Evolutionary conservation across 2,797 vertebrate genomes (phyloP).

Genomic region (Sebastes minor): DNA sequence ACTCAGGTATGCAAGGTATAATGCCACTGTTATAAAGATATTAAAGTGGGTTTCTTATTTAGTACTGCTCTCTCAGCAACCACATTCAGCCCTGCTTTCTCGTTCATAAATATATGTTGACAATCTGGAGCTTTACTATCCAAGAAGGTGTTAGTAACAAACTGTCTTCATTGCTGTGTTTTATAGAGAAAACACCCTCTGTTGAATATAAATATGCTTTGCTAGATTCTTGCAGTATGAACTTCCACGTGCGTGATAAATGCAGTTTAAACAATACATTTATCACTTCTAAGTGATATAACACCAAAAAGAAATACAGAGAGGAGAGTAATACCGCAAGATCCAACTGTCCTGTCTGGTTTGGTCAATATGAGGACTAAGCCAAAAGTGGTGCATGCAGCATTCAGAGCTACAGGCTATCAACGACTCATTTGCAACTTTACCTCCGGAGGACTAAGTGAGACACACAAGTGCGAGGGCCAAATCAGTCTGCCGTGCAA

Average conservation of each 20-base stretch:
- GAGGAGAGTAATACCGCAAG: neutral
- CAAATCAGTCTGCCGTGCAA: conserved; percentile 29
- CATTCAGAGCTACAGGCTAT: conserved; percentile 6
- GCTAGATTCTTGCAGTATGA: neutral
- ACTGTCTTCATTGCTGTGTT: neutral
- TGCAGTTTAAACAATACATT: neutral
- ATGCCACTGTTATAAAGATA: neutral
- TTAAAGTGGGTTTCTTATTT: neutral
- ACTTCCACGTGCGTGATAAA: neutral
- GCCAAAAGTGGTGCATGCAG: neutral
- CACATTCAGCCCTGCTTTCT: neutral
- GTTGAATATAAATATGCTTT: neutral
- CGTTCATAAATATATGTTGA: neutral
- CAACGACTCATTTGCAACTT: conserved; percentile 6
- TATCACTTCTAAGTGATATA: neutral
- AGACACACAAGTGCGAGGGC: conserved; percentile 5
- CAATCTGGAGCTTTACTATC: neutral
- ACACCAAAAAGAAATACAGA: neutral
- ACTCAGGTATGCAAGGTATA: neutral
- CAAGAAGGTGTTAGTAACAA: neutral
- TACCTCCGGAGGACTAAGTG: conserved; percentile 4
- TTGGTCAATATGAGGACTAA: neutral
- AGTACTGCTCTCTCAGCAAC: neutral
- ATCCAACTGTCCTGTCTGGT: neutral
- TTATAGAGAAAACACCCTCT: neutral